Percentiles rank a stretch among this genome's conserved stretches.
Conservation (phyloP, 2,113 vertebrate species). For the Grammomys surdaster region DNA sequence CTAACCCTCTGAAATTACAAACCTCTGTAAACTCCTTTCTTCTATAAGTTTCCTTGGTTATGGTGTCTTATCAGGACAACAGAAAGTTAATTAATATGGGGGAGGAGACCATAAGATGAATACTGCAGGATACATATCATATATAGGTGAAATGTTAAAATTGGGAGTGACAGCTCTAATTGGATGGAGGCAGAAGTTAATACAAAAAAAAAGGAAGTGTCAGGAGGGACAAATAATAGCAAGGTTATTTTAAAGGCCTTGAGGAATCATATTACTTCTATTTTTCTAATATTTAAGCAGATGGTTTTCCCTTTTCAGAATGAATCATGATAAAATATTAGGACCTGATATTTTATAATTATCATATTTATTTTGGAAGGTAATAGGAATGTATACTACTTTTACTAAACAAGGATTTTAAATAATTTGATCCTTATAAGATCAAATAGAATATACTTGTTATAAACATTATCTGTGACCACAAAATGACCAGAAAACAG, state of each 20-base stretch:
- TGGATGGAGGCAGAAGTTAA: neutral
- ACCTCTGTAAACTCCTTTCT: neutral
- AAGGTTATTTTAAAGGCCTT: neutral
- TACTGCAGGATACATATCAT: neutral
- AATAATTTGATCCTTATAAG: neutral
- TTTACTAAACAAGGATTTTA: neutral
- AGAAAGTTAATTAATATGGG: neutral
- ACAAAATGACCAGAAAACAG: neutral
- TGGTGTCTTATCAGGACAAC: neutral
- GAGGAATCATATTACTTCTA: neutral
- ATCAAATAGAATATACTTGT: neutral
- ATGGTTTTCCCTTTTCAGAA: neutral
- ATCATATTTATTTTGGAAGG: neutral
- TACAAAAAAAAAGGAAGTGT: neutral
- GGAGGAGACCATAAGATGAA: neutral
- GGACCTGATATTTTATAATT: neutral
- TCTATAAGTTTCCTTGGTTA: neutral
- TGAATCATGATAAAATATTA: conserved; percentile 41
- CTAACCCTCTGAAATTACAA: neutral
- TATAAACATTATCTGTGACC: neutral
- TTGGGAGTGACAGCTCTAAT: neutral
- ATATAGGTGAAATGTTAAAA: neutral
- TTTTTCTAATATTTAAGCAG: neutral
- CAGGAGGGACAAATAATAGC: neutral
- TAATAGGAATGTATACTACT: neutral